phyloP scores from a whole-genome alignment of 2,113 vertebrate species.

The Drymodes brunneopygia region DNA sequence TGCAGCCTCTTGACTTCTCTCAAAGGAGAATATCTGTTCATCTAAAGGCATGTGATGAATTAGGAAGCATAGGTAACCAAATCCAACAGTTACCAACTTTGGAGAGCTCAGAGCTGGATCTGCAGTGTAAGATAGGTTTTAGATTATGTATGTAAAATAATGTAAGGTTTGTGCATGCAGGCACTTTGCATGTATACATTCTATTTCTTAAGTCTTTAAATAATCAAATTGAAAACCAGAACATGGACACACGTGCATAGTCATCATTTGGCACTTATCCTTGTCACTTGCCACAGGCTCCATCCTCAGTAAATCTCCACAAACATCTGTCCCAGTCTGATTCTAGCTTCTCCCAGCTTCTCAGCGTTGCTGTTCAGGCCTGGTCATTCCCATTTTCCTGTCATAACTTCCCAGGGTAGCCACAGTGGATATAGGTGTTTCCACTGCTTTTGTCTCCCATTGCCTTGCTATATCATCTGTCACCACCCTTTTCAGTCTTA shows the following conservation, averaged over 20 bases:
- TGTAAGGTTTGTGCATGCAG: background rate
- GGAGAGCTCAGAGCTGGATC: background rate
- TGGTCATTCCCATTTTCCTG: background rate
- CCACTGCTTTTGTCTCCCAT: background rate
- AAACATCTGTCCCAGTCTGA: background rate
- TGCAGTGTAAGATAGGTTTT: background rate
- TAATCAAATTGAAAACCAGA: background rate
- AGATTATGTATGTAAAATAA: background rate
- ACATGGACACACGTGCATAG: background rate
- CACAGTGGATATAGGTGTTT: rapidly evolving
- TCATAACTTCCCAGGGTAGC: background rate
- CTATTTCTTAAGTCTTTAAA: background rate
- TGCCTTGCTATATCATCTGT: background rate
- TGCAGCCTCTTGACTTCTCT: background rate
- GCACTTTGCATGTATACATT: background rate
- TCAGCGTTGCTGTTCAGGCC: background rate
- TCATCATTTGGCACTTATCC: background rate
- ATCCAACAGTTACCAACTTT: background rate
- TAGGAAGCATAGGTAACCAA: background rate
- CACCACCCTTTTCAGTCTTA: background rate
- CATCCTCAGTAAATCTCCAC: background rate
- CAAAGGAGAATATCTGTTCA: background rate
- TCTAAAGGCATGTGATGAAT: background rate
- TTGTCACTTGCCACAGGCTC: background rate
- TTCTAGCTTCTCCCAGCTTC: background rate